Conservation (phyloP, 2,797 vertebrate genomes). For the Takifugu ocellatus region DNA sequence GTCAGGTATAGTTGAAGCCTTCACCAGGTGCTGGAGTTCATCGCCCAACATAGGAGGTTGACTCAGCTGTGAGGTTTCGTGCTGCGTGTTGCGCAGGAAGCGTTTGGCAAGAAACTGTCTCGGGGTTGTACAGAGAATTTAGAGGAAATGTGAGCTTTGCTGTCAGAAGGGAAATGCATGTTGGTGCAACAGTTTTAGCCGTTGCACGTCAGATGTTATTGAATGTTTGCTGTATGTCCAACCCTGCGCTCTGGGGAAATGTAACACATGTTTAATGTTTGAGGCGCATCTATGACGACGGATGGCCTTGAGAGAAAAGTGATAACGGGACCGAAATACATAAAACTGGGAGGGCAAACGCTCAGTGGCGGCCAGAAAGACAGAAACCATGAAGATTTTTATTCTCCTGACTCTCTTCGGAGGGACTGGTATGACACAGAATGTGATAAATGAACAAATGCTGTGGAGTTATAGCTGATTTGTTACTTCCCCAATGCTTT, state of each 20-base stretch:
- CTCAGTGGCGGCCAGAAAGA: conserved; percentile 8
- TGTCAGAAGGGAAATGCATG: too few relatives aligned
- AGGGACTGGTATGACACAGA: conserved; percentile 50
- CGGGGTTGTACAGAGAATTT: too few relatives aligned
- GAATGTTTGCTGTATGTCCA: conserved; percentile 13
- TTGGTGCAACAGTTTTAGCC: too few relatives aligned
- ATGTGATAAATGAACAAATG: too few relatives aligned
- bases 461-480: neutral
- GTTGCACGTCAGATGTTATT: too few relatives aligned
- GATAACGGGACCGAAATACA: conserved; percentile 57
- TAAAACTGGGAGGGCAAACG: conserved; percentile 6
- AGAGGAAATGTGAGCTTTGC: too few relatives aligned
- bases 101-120: too few relatives aligned
- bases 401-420: conserved; percentile 51
- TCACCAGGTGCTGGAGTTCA: too few relatives aligned
- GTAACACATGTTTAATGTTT: conserved; percentile 56
- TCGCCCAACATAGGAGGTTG: too few relatives aligned
- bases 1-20: too few relatives aligned
- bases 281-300: conserved; percentile 25
- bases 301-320: conserved; percentile 47
- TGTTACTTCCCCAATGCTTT: neutral
- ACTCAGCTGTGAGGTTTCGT: too few relatives aligned
- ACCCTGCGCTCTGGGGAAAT: conserved; percentile 44
- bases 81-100: too few relatives aligned
- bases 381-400: conserved; percentile 48